Percentiles rank a stretch among this genome's conserved stretches.
Conservation (phyloP, 2,888 invertebrate genomes). For the Aporophyla nigra region DNA sequence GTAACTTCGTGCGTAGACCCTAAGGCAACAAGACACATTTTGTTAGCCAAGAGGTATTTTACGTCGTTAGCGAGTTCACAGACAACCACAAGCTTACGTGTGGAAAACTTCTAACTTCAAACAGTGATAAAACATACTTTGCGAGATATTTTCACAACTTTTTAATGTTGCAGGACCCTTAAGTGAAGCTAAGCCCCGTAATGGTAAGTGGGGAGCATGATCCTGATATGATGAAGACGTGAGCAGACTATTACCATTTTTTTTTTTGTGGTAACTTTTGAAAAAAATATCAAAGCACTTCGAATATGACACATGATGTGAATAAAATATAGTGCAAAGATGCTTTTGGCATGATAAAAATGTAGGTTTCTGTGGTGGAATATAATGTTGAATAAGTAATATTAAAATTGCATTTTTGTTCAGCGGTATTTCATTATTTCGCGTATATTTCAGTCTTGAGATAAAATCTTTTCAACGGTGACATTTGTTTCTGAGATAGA, state of each 20-base stretch:
- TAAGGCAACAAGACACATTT: constrained; percentile 67
- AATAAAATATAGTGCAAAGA: constrained; percentile 51
- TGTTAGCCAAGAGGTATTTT: constrained; percentile 74
- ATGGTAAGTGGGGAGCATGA: constrained; percentile 75
- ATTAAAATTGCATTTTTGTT: constrained; percentile 12
- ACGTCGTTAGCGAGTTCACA: constrained; percentile 81
- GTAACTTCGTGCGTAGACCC: constrained; percentile 46
- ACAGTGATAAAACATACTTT: constrained; percentile 88
- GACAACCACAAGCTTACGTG: constrained; percentile 82
- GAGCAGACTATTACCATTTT: constrained; percentile 54
- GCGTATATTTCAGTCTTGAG: not conserved
- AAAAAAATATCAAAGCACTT: constrained; percentile 57
- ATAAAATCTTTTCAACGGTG: not conserved
- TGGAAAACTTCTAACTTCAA: constrained; percentile 81
- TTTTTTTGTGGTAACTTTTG: constrained; percentile 39
- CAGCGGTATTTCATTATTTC: not conserved
- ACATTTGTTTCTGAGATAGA: not conserved
- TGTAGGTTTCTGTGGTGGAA: constrained; percentile 19
- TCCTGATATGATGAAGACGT: constrained; percentile 71
- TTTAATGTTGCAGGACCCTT: constrained; percentile 85
- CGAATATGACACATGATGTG: constrained; percentile 41
- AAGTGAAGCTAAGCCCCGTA: constrained; percentile 84
- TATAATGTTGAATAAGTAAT: constrained; percentile 10
- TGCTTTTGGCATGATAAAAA: constrained; percentile 37
- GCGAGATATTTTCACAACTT: constrained; percentile 82